These are phyloP conservation scores for Octopus sinensis DNA, from an alignment of 1,140 invertebrate genomes.

Conservation along the genomic window DNA sequence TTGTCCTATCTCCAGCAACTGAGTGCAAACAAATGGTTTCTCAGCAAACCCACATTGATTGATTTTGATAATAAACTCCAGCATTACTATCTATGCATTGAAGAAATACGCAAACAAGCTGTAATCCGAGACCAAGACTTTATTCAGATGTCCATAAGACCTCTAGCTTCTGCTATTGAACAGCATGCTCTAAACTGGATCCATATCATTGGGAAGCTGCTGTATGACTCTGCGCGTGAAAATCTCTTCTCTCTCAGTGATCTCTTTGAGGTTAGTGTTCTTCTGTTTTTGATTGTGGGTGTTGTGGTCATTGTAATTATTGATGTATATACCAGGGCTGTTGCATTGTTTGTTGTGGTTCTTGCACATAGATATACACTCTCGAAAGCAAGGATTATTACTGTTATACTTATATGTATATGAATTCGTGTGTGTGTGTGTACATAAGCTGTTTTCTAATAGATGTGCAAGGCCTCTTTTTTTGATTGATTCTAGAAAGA, in stretches of 20 bases:
- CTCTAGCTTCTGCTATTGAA: constrained; percentile 49
- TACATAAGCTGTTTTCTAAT: neutral
- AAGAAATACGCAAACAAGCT: constrained; percentile 61
- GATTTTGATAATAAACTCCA: constrained; percentile 80
- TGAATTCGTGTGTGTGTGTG: neutral
- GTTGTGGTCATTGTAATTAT: too few species aligned
- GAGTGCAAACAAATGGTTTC: constrained; percentile 69
- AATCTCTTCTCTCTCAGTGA: constrained; percentile 45
- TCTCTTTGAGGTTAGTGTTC: constrained; percentile 51
- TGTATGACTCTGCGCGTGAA: constrained; percentile 54
- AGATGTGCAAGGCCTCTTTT: neutral
- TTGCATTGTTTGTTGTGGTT: too few species aligned
- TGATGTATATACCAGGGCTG: too few species aligned
- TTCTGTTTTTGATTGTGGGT: neutral
- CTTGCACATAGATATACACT: too few species aligned
- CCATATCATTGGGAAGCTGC: constrained; percentile 53
- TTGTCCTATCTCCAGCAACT: constrained; percentile 39
- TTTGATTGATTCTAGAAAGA: too few species aligned
- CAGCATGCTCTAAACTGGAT: constrained; percentile 56
- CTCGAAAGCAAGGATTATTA: too few species aligned
- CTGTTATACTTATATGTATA: too few species aligned
- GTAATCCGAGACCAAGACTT: constrained; percentile 53
- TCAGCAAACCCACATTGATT: constrained; percentile 68
- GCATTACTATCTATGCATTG: constrained; percentile 75
- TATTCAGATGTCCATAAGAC: constrained; percentile 51